Evolutionary conservation across 2,888 invertebrate species (phyloP), one percentile per base, ranked within the genome.

Genomic region (Aporophyla nigra): DNA sequence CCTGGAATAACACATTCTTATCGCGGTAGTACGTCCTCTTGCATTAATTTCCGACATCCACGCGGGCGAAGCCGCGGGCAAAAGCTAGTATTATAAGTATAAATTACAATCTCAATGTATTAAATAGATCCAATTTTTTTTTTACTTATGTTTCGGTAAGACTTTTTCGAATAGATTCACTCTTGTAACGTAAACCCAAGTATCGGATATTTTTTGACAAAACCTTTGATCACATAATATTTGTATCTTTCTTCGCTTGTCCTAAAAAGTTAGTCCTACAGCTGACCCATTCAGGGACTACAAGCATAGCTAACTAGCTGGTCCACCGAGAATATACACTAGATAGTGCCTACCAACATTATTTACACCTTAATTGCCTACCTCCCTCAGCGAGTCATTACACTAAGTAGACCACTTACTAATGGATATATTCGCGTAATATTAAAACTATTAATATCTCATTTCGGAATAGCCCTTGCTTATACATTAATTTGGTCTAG

Each of bases 371-470:
- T 78, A 61, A 78, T 74, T 74, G 67, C 53, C 49, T 54, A 14
- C 43, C 61, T 71, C 63, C 43, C 70, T 69, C 59, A 63, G 68
- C 65, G 63, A 71, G 56, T 67, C 77, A 74, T 83, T 83, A 82
- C 9, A 58, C 80, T 78, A 80, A 80, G 83, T 83, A 54, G 24
- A 40, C 71, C 53, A 78, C 79, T 78, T 59, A 78, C 79, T 83
- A 83, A 71, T 71, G 79, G 5, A 63, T 19, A 78, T 66, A 56
- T 83, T 78, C 78, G 66, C 53, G 53, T 63, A 67, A 63, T 72
- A 49, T 74, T 72, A 76, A 68, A 68, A 58, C 72, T 76, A 67
- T 81, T 74, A 87, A 78, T 81, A 77, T 33, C 33, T 51, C 65
- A 77, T 84, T 73, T 73, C 14, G 40, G 62, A n/a, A 70, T 61